Base-by-base conservation (phyloP, 2,113 vertebrate genomes). In the Ceuthmochares aereus region DNA sequence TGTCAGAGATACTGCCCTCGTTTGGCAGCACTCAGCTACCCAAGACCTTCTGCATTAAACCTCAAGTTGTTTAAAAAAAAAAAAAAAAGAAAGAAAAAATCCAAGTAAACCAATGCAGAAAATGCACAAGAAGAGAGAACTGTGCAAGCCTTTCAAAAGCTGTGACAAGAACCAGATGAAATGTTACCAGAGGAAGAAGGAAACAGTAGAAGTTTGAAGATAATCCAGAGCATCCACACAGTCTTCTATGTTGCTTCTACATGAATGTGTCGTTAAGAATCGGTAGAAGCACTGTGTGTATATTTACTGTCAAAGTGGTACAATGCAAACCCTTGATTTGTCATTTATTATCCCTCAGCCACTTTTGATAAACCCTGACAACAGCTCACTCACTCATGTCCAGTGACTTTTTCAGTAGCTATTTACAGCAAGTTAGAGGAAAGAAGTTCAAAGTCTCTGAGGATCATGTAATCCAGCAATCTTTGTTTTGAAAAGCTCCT, bases 61-160 rank as follows among this genome's bases (percentile, higher is more conserved):
- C 77, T 27, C n/a, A 29, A 6, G 30, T 23, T 26, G 62, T 43
- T 18, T 25, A 47, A 20, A 18, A 29, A 30, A 10, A 47, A 20
- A 21, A 29, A 15, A 7, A 27, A 56, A 55, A 9, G 32, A 58
- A 72, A 32, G 1, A 0, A 0, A 1, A 3, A 9, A 22, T 27
- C 18, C 27, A 81, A 52, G 14, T 27, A 82, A 73, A 68, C 17
- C 8, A 74, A 87, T 11, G 42, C 2, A n/a, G 9, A 1, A 37
- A 74, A 87, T 11, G 42, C 2, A n/a, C 40, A 1, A 37, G 34
- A 60, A 40, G 27, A n/a, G 51, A 51, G 37, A 89, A 58, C 13
- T 7, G 3, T 27, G n/a, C 26, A 78, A 21, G 3, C 10, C 19
- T 83, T 58, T 80, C 13, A 36, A 62, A 72, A 70, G 27, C 62